A percentile compares a stretch with the other conserved stretches of the same genome.
These are phyloP conservation scores for Chrosomus eos DNA, from an alignment of 2,797 vertebrate species.

Conservation along the genomic window DNA sequence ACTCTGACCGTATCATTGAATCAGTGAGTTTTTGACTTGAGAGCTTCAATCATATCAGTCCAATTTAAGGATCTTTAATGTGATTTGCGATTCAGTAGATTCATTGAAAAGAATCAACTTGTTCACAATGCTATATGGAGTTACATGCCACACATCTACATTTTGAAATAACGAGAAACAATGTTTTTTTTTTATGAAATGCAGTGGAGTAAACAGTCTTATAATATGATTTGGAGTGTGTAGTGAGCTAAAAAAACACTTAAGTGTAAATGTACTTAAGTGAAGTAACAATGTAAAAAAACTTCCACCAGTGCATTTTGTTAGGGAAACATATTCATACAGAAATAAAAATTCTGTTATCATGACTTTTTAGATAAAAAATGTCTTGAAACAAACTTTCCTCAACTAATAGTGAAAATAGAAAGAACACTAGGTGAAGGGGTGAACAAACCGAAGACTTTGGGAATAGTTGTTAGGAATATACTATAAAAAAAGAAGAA, in stretches of 20 bases:
- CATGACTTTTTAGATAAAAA: neutral
- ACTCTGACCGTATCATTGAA: neutral
- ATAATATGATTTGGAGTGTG: neutral
- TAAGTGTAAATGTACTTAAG: neutral
- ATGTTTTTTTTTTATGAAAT: neutral
- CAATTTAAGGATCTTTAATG: neutral
- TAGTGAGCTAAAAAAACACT: neutral
- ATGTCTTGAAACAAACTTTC: slow-evolving; percentile 1
- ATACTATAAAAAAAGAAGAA: neutral
- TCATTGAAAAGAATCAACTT: neutral
- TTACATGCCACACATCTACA: no score
- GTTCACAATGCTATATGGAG: neutral
- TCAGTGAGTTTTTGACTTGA: neutral
- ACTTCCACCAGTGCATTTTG: neutral
- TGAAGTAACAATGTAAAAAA: neutral
- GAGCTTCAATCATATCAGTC: neutral
- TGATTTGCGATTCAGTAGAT: neutral
- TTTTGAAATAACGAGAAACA: neutral
- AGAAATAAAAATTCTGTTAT: neutral
- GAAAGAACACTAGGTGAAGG: slow-evolving; percentile 1
- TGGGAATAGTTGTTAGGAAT: neutral
- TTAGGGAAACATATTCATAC: neutral
- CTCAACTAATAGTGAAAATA: slow-evolving; percentile 13
- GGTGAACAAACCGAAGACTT: slow-evolving; percentile 2
- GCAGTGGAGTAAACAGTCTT: no score